A percentile compares a stretch with the other conserved stretches of the same genome.
Evolutionary conservation across 1,140 invertebrate genomes (phyloP).

Genomic region (Drosophila mayri): DNA sequence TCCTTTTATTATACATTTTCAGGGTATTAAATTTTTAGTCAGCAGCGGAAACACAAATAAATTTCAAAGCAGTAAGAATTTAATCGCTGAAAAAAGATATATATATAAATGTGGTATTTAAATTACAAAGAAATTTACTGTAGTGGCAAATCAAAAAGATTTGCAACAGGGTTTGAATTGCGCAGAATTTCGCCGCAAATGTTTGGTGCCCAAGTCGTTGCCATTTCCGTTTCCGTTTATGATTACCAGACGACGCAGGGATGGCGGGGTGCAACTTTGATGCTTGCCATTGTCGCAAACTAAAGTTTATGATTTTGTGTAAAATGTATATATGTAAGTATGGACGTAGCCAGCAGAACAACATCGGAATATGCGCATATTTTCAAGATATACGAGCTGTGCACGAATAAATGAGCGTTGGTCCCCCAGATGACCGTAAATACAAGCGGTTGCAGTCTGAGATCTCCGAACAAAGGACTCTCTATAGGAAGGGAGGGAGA

Average conservation of each 20-base stretch:
- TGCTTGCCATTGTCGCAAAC: slow-evolving; percentile 13
- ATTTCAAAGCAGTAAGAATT: too few species aligned
- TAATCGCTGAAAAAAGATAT: too few species aligned
- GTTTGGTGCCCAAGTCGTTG: slow-evolving; percentile 29
- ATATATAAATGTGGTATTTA: too few species aligned
- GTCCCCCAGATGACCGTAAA: slow-evolving; percentile 14
- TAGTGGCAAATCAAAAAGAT: background rate
- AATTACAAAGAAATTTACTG: background rate
- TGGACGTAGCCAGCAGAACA: background rate
- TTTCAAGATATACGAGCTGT: slow-evolving; percentile 21
- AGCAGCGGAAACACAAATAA: too few species aligned
- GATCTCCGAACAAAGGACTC: slow-evolving; percentile 12
- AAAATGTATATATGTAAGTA: slow-evolving; percentile 1
- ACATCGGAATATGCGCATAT: slow-evolving; percentile 28
- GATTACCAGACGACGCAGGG: slow-evolving; percentile 12
- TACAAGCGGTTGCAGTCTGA: slow-evolving; percentile 31
- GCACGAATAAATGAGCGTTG: slow-evolving; percentile 4
- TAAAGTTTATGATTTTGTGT: slow-evolving; percentile 27
- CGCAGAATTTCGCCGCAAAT: background rate
- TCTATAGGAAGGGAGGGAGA: background rate
- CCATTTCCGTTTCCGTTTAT: slow-evolving; percentile 39
- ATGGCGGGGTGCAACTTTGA: background rate
- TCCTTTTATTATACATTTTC: too few species aligned
- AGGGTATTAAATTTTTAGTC: too few species aligned
- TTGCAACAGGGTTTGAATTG: slow-evolving; percentile 6